A percentile compares a stretch with the other conserved stretches of the same genome.
These are phyloP conservation scores for Meloidogyne exigua DNA, from an alignment of 1,140 invertebrate species.

Conservation along the genomic window DNA sequence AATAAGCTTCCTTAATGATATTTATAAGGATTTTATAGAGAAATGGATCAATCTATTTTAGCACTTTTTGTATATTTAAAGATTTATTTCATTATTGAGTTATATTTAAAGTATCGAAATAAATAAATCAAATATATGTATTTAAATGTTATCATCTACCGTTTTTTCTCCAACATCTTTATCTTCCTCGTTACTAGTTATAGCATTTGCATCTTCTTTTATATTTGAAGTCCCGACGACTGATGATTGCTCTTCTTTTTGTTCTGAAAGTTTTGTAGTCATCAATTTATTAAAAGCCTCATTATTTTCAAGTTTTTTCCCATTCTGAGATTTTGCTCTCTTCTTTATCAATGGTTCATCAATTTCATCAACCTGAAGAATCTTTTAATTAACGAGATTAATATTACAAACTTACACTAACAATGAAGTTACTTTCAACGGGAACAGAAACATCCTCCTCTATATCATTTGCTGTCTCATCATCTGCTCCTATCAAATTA, in stretches of 20 bases:
- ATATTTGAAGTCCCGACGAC: not conserved
- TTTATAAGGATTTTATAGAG: no score
- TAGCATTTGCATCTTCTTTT: not conserved
- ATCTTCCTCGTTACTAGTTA: not conserved
- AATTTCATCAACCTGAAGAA: constrained; percentile 14
- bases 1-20: no score
- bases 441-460: constrained; percentile 8
- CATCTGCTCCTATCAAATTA: constrained; percentile 13
- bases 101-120: not conserved
- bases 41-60: not conserved
- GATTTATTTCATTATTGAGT: not conserved
- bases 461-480: not conserved
- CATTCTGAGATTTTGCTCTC: constrained; percentile 4
- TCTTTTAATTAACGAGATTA: not conserved
- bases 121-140: not conserved
- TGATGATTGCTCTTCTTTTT: not conserved
- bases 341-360: constrained; percentile 20
- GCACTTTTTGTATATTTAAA: not conserved
- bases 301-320: not conserved
- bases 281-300: not conserved
- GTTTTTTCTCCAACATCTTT: not conserved
- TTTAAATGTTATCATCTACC: not conserved
- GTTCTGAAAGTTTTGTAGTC: not conserved
- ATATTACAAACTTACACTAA: constrained; percentile 8
- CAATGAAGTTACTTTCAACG: constrained; percentile 25